Evolutionary conservation across 2,888 invertebrate species (phyloP), one percentile per base, ranked within the genome.

Genomic region (Sympetrum striolatum): DNA sequence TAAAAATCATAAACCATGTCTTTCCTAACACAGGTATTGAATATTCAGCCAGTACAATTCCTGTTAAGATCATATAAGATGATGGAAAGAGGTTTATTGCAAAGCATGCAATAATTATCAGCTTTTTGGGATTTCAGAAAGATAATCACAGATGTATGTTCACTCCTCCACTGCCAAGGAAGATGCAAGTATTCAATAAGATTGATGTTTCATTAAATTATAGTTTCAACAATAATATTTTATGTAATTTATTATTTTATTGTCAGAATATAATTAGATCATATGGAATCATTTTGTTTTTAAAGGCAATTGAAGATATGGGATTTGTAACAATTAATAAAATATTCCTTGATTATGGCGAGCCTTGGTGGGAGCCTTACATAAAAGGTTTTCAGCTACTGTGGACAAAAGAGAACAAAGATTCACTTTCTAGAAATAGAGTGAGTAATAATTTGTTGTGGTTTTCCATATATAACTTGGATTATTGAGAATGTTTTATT

Each of bases 281-380:
- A 18, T 2, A 53, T 18, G 1, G 53, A 2, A 53, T 53, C 15
- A 3, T 3, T 53, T 53, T 53, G 2, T 82, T 90, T 80, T 90
- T 80, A 35, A 91, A 93, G 91, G 94, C 95, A 2, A 95, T 97
- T 58, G 92, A 95, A 31, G 93, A 93, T 81, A 94, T 96, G 91
- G 96, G 96, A 1, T 96, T 96, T 93, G 95, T 95, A 53, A 94
- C 95, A 53, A 95, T 97, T 82, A 95, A 96, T 92, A 97, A 97
- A 93, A 95, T 97, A 91, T 96, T 95, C 92, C 93, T 97, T 58
- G 94, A 96, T 92, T 97, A 95, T 93, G 95, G 95, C 0, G 92
- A 94, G 73, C 94, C 95, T 15, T 96, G 96, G 95, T 96, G 96
- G 96, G 93, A 93, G 53, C 64, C 92, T 10, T 92, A 93, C 81